Base-by-base conservation (phyloP, 2,113 vertebrate species). In the Dromaius novaehollandiae region DNA sequence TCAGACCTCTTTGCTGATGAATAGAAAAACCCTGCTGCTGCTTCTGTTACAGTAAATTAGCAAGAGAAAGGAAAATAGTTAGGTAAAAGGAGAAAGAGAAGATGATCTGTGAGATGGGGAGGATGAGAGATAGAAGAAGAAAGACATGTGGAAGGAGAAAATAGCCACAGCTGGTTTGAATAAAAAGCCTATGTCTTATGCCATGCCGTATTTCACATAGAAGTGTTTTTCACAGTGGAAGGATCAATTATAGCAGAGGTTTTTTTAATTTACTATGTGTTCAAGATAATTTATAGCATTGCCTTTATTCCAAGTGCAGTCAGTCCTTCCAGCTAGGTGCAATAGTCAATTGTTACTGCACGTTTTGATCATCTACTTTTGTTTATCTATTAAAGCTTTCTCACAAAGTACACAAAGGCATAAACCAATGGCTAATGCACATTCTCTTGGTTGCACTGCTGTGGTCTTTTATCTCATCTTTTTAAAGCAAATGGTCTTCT, bases 11-110 rank as follows among this genome's bases (percentile, higher is more conserved):
- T 77, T 13, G 1, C 53, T 94, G 93, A 88, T 89, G 58, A 88
- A 73, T 6, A 85, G 70, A 48, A 91, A 93, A 91, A 70, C 34
- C 14, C 44, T 88, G 44, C 75, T 93, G 75, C 70, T 94, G n/a
- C 69, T 79, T 78, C 80, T 95, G 40, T 68, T 93, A 17, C 77
- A 56, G 26, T 56, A 79, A 85, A 87, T 87, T 92, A 95, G 26
- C 40, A 76, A 38, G 13, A 89, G 56, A 63, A 87, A 40, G 44
- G 87, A 82, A 88, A 18, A 11, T 25, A 28, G 53, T 32, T 26
- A 89, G 70, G 42, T 55, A 73, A 91, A 84, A 89, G 74, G 17
- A 83, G 44, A 85, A 66, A 51, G 34, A 75, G 42, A 76, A 32
- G 69, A 48, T 63, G 50, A 66, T 68, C 13, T 88, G 34, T 77